Base-by-base conservation (phyloP, 1,140 invertebrate genomes). In the Theocolax elegans region DNA sequence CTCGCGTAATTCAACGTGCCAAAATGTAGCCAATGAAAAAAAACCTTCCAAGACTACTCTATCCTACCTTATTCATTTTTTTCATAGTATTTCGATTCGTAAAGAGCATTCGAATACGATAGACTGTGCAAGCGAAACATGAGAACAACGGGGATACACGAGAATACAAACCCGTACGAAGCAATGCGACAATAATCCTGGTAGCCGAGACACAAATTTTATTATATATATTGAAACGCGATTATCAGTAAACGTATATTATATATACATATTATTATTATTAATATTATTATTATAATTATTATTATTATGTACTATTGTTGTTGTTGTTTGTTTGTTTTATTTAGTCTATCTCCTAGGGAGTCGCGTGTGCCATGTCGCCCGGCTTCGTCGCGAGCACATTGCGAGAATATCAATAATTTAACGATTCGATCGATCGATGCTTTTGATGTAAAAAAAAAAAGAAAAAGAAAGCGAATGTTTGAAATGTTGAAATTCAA, bases 321-420 rank as follows among this genome's bases (percentile, higher is more conserved):
- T 83, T 84, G 80, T 83, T 83, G 78, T 83, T 84, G 79, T 83
- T 81, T 83, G 78, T 82, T 83, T 82, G 76, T 81, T 48, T 83
- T 80, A 75, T 83, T 82, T 82, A 84, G 81, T 82, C 72, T 83
- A 81, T 81, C 19, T 81, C 70, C 74, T 62, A 74, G 72, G 71
- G 74, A 62, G 75, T 79, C 73, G 53, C 71, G 49, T n/a, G n/a
- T 27, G 81, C 79, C 78, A 83, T 78, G 79, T 84, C 77, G 81
- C 80, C 74, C 74, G 79, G 76, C 79, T 84, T 78, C 74, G 77
- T 77, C 75, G 69, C 51, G 42, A 67, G 42, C 51, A 40, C 23
- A 49, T 62, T 54, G 66, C 46, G 63, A 46, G 29, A 51, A 29
- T 42, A 17, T 53, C n/a, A 51, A 49, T 46, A 65, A 48, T 38